Evolutionary conservation across 2,888 invertebrate genomes (phyloP).

Genomic region (Seira musarum): DNA sequence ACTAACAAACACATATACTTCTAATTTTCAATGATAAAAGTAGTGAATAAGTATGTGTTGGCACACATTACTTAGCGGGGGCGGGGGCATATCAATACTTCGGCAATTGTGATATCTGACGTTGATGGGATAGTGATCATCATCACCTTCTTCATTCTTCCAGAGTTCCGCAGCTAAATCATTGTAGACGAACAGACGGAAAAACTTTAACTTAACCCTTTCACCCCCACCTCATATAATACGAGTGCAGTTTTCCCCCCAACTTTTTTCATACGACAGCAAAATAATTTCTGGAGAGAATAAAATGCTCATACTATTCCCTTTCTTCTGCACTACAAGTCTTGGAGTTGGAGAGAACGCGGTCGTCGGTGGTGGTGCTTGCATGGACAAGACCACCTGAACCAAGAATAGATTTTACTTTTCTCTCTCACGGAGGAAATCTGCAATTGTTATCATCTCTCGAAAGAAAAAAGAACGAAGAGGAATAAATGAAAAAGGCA

Average conservation of each 20-base stretch:
- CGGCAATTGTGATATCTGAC: neutral
- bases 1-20: too few relatives aligned
- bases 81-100: too few relatives aligned
- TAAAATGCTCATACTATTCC: too few relatives aligned
- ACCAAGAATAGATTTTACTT: too few relatives aligned
- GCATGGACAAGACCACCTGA: too few relatives aligned
- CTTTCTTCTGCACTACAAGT: too few relatives aligned
- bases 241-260: neutral
- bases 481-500: conserved; percentile 18
- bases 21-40: too few relatives aligned
- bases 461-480: neutral
- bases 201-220: conserved; percentile 12
- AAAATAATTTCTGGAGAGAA: neutral
- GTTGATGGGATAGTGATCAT: neutral
- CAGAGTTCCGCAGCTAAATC: neutral
- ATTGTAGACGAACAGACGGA: neutral
- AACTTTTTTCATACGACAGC: neutral
- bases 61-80: neutral
- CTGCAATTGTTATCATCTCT: too few relatives aligned
- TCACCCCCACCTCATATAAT: conserved; percentile 1
- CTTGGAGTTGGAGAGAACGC: too few relatives aligned
- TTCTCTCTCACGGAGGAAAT: too few relatives aligned
- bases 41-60: too few relatives aligned
- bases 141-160: neutral
- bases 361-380: too few relatives aligned